phyloP scores from a whole-genome alignment of 1,140 invertebrate genomes.

The Drosophila mauritiana region DNA sequence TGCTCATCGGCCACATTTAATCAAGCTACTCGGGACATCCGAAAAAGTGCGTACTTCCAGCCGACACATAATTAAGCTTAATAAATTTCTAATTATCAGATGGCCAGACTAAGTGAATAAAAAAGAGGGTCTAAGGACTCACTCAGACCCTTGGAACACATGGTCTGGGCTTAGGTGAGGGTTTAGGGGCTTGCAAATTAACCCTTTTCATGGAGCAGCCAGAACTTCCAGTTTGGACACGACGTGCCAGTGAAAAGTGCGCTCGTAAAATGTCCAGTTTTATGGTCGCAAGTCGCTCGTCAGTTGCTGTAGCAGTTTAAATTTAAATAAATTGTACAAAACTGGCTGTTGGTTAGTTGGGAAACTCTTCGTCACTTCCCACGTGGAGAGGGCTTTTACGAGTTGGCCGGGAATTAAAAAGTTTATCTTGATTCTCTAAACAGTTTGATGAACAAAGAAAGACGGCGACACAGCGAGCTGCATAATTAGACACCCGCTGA shows the following conservation, averaged over 20 bases:
- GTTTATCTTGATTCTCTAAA: slow-evolving; percentile 81
- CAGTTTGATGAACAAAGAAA: slow-evolving; percentile 77
- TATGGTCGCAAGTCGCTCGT: slow-evolving; percentile 53
- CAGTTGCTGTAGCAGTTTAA: slow-evolving; percentile 69
- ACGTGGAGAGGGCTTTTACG: slow-evolving; percentile 62
- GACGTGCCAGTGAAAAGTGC: slow-evolving; percentile 59
- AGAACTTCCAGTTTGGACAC: slow-evolving; percentile 25
- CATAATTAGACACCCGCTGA: slow-evolving; percentile 78
- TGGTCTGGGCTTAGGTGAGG: slow-evolving; percentile 29
- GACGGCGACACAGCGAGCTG: slow-evolving; percentile 61
- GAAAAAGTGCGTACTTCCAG: slow-evolving; percentile 72
- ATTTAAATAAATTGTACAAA: slow-evolving; percentile 83
- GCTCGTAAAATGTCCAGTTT: slow-evolving; percentile 71
- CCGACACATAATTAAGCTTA: slow-evolving; percentile 81
- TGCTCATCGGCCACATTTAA: slow-evolving; percentile 39
- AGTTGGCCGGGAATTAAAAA: slow-evolving; percentile 73
- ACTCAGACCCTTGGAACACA: slow-evolving; percentile 42
- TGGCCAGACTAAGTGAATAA: slow-evolving; percentile 74
- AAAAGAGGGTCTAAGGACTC: slow-evolving; percentile 71
- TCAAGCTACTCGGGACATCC: slow-evolving; percentile 45
- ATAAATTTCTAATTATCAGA: slow-evolving; percentile 84
- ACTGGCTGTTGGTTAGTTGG: slow-evolving; percentile 40
- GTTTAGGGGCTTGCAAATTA: slow-evolving; percentile 64
- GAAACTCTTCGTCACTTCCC: slow-evolving; percentile 55
- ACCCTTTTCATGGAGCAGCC: slow-evolving; percentile 57